These are phyloP conservation scores for Platichthys flesus DNA, from an alignment of 2,113 vertebrate genomes.

Conservation along the genomic window DNA sequence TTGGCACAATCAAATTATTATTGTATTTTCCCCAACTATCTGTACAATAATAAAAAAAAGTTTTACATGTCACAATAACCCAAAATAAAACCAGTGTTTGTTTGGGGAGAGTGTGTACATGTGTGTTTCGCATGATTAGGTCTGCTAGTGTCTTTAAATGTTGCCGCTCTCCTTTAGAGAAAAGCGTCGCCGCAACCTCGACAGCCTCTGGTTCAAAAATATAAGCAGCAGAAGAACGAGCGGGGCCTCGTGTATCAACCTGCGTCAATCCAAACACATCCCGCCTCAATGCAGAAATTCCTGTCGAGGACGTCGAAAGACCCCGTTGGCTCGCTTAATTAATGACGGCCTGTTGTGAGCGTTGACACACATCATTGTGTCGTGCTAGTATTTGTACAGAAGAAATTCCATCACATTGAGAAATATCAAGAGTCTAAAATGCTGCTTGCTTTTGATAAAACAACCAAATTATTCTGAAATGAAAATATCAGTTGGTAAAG, in stretches of 20 bases:
- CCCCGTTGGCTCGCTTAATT: too few relatives aligned
- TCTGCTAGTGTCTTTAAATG: slow-evolving; percentile 66
- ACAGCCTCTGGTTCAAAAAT: slow-evolving; percentile 52
- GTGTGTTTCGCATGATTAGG: slow-evolving; percentile 61
- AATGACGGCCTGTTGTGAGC: background rate
- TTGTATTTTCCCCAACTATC: slow-evolving; percentile 67
- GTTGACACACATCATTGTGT: background rate
- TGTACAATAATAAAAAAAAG: slow-evolving; percentile 72
- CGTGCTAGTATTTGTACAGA: background rate
- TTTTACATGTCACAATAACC: slow-evolving; percentile 69
- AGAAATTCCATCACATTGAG: background rate
- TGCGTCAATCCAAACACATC: background rate
- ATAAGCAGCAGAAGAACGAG: slow-evolving; percentile 65
- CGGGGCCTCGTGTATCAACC: slow-evolving; percentile 56
- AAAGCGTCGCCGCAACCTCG: slow-evolving; percentile 48
- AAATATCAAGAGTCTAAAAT: background rate
- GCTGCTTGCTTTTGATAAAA: background rate
- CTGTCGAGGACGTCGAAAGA: background rate
- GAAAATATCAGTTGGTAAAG: background rate
- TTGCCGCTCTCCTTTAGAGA: slow-evolving; percentile 32
- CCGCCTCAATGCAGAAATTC: background rate
- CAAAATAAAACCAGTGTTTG: slow-evolving; percentile 55
- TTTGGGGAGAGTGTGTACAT: slow-evolving; percentile 55
- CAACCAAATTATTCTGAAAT: background rate
- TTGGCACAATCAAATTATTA: slow-evolving; percentile 77